Conservation (phyloP, 2,888 invertebrate species). For the Entomobrya multifasciata region DNA sequence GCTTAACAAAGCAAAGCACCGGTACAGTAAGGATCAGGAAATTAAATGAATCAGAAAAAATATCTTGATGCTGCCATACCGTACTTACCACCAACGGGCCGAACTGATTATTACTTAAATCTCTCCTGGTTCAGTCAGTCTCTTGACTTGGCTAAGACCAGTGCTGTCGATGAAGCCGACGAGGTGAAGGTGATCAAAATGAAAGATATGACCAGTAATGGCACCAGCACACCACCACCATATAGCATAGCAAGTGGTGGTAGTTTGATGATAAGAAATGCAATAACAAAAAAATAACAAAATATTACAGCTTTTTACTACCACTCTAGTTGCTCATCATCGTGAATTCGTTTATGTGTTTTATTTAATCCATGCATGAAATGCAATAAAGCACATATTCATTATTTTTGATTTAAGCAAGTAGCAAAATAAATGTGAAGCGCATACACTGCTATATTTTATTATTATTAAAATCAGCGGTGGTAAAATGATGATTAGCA, state of each 20-base stretch:
- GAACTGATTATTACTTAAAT: conserved; percentile 22
- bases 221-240: conserved; percentile 10
- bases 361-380: not conserved
- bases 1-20: too few relatives aligned
- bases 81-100: conserved; percentile 39
- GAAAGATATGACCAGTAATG: conserved; percentile 22
- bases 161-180: not conserved
- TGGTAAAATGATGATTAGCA: conserved; percentile 59
- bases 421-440: conserved; percentile 34
- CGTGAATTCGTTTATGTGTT: conserved; percentile 2
- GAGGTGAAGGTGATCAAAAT: conserved; percentile 33
- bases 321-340: conserved; percentile 43
- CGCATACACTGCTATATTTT: conserved; percentile 41
- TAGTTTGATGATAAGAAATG: conserved; percentile 44
- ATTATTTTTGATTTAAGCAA: conserved; percentile 60
- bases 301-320: conserved; percentile 52
- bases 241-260: not conserved
- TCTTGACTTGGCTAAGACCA: too few relatives aligned
- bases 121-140: too few relatives aligned
- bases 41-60: conserved; percentile 39
- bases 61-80: conserved; percentile 22
- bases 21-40: conserved; percentile 23
- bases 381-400: conserved; percentile 58
- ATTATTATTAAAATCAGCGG: conserved; percentile 57
- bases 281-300: conserved; percentile 52